Evolutionary conservation across 2,888 invertebrate species (phyloP), one percentile per base, ranked within the genome.

Genomic region (Mythimna albipuncta): DNA sequence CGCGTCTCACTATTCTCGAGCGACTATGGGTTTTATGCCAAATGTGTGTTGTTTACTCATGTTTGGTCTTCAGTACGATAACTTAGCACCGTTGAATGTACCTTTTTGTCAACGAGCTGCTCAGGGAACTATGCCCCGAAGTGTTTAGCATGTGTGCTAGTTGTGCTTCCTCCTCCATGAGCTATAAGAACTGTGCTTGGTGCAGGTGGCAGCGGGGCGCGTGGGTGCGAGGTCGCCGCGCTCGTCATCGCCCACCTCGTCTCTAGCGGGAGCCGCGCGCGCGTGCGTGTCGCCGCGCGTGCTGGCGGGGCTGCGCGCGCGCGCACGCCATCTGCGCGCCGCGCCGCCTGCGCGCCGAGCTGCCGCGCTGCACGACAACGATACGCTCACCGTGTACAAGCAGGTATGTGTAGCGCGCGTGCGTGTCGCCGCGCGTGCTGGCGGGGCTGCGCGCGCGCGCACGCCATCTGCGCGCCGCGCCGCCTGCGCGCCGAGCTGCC

Each of bases 401-500:
- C 89, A 89, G 89, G 87, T 87, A 7, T 11, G 47, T 32, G 5
- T 50, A 47, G 62, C 89, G 73, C 41, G 47, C 63, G 73, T 92
- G 93, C 89, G 91, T 98, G 86, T 98, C 98, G 72, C 98, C 98
- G 82, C 97, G 97, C 76, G 97, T 97, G 85, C 98, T 89, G 59
- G 59, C 97, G 99, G 50, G 98, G 67, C 59, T 61, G 59, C 61
- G 66, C 41, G 64, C 32, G 44, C 68, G 19, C 6, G 59, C 59
- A 0, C 41, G 59, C 0, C 41, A 13, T 1, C 41, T 61, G 54
- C 57, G 57, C 6, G 59, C 9, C 32, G 71, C 57, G 47, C 98
- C 98, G 6, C 97, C 98, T 91, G 98, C 98, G 89, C 98, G 98
- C 90, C 96, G 98, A 68, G 99, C 99, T 96, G 98, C 96, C 96